Evolutionary conservation across 2,888 invertebrate genomes (phyloP), one percentile per base, ranked within the genome.

Genomic region (Latrodectus elegans): DNA sequence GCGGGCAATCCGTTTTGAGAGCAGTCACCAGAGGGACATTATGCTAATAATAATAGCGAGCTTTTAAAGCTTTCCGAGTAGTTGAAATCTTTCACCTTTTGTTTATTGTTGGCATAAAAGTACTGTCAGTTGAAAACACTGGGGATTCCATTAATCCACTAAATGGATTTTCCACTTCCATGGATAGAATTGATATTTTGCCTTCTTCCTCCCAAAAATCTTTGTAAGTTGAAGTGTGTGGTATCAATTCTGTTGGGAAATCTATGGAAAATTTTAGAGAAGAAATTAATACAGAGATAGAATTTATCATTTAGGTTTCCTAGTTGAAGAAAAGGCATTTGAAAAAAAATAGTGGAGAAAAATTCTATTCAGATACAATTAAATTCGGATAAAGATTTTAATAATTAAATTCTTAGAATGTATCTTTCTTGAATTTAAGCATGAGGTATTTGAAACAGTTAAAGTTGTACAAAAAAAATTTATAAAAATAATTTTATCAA

Each of bases 31-130:
- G 71, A 49, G 77, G 49, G 55, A 78, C 78, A 84, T 84, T 84
- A 84, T 78, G 84, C 84, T 84, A 84, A 84, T 78, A 77, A 84
- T 84, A 84, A 84, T 84, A 65, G 84, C 51, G 55, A 22, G 72
- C 84, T 84, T 78, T 84, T 84, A 84, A 84, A 84, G 72, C 71
- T 78, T 84, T 84, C 17, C 84, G 49, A 75, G 75, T 51, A 22
- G 49, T 10, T 17, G 75, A 22, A n/a, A 77, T 65, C 53, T 71
- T 77, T 77, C 77, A 52, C 26, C 75, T 75, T 60, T 82, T 82
- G 75, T 82, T 82, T 82, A 82, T 75, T 75, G 55, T 75, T 68
- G 74, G 68, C 67, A 75, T 70, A 75, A 15, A 68, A 74, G 49
- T 67, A 60, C 75, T 75, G 82, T 82, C 80, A 70, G 75, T 11